phyloP scores from a whole-genome alignment of 92 coral and sea anemone species.

The Paramuricea clavata region DNA sequence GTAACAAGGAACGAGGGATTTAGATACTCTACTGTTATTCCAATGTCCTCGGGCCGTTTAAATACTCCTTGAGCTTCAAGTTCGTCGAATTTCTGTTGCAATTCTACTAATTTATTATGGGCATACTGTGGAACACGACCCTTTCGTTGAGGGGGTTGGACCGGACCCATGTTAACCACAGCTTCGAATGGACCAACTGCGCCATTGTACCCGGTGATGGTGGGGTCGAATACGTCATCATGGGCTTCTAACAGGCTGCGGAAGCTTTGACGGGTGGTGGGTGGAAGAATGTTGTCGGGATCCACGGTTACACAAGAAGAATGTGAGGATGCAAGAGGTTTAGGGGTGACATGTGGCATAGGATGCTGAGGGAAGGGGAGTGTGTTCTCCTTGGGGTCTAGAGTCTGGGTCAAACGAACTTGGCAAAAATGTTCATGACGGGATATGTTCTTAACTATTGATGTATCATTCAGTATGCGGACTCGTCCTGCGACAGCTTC shows the following conservation, averaged over 20 bases:
- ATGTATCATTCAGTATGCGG: slow-evolving; percentile 54
- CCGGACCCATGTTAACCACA: slow-evolving; percentile 63
- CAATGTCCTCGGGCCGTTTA: slow-evolving; percentile 45
- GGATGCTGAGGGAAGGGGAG: slow-evolving; percentile 17
- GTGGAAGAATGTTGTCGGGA: slow-evolving; percentile 58
- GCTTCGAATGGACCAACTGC: slow-evolving; percentile 62
- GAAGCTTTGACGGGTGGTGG: slow-evolving; percentile 27
- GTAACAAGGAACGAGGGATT: slow-evolving; percentile 61
- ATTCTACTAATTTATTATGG: slow-evolving; percentile 28
- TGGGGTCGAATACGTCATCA: slow-evolving; percentile 45
- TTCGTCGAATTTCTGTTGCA: slow-evolving; percentile 50
- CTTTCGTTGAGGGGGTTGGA: slow-evolving; percentile 57
- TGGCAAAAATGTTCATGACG: slow-evolving; percentile 69
- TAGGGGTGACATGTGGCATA: too few relatives aligned
- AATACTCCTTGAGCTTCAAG: slow-evolving; percentile 51
- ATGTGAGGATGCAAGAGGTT: slow-evolving; percentile 13
- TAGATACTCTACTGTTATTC: slow-evolving; percentile 33
- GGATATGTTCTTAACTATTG: slow-evolving; percentile 45
- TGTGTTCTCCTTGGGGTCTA: background rate
- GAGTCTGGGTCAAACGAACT: slow-evolving; percentile 35
- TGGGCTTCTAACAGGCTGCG: slow-evolving; percentile 18
- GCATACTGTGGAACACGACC: slow-evolving; percentile 61
- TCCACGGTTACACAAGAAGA: slow-evolving; percentile 54
- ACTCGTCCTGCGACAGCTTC: slow-evolving; percentile 56
- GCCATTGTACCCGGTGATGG: slow-evolving; percentile 54